phyloP scores from a whole-genome alignment of 2,797 vertebrate genomes.

The Gephyroberyx darwinii region DNA sequence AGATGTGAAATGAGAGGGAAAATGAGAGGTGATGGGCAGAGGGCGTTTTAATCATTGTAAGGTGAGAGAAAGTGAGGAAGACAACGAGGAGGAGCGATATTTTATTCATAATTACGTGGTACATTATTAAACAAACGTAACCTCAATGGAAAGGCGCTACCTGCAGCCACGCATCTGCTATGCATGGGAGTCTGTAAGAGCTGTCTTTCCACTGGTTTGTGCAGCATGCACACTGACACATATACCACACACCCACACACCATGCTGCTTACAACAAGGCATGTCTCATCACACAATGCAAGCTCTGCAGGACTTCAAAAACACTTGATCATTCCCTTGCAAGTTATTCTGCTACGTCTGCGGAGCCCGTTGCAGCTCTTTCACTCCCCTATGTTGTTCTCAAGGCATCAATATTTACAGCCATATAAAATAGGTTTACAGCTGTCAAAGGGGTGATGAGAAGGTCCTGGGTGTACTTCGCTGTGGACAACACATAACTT shows the following conservation, averaged over 20 bases:
- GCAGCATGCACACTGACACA: not conserved
- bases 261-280: slow-evolving; percentile 21
- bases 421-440: slow-evolving; percentile 48
- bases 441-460: slow-evolving; percentile 32
- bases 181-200: slow-evolving; percentile 27
- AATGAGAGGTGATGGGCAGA: slow-evolving; percentile 8
- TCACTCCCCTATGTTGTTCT: slow-evolving; percentile 23
- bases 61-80: slow-evolving; percentile 25
- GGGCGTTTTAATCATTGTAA: slow-evolving; percentile 46
- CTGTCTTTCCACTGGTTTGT: slow-evolving; percentile 5
- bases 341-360: slow-evolving; percentile 15
- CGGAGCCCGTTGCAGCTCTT: slow-evolving; percentile 11
- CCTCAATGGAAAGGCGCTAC: slow-evolving; percentile 32
- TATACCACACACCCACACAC: slow-evolving; percentile 1
- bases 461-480: slow-evolving; percentile 27
- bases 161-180: slow-evolving; percentile 24
- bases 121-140: slow-evolving; percentile 65
- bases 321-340: slow-evolving; percentile 22
- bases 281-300: slow-evolving; percentile 5
- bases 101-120: slow-evolving; percentile 62
- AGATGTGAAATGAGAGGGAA: slow-evolving; percentile 31
- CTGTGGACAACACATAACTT: slow-evolving; percentile 45
- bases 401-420: slow-evolving; percentile 56
- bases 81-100: slow-evolving; percentile 21
- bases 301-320: slow-evolving; percentile 30